Evolutionary conservation across 2,113 vertebrate species (phyloP).

Genomic region (Apodemus speciosus): DNA sequence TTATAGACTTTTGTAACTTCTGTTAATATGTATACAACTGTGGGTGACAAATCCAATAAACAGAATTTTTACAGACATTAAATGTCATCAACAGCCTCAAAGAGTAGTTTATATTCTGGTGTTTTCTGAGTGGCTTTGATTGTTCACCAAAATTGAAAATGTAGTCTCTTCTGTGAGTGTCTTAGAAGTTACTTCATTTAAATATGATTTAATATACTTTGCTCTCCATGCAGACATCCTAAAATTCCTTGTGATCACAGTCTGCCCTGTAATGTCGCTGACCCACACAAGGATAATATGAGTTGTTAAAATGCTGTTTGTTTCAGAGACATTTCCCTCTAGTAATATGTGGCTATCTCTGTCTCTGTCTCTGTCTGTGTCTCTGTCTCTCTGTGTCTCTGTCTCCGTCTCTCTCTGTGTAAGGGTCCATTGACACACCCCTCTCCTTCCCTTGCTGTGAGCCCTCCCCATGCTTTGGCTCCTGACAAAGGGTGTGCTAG

Average conservation of each 20-base stretch:
- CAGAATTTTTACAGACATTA: constrained; percentile 50
- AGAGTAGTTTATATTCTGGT: neutral
- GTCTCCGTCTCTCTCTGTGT: no score
- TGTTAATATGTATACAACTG: constrained; percentile 33
- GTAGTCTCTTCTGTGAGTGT: neutral
- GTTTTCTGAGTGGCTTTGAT: constrained; percentile 41
- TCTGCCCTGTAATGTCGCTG: neutral
- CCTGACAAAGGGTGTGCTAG: accelerated
- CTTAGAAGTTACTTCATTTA: constrained; percentile 28
- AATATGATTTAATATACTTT: constrained; percentile 1
- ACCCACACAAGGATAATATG: neutral
- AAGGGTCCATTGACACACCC: accelerated
- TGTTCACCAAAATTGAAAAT: constrained; percentile 40
- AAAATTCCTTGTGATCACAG: constrained; percentile 20
- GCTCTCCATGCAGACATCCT: neutral
- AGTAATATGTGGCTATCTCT: neutral
- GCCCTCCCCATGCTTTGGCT: accelerated
- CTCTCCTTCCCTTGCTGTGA: neutral
- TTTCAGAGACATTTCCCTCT: constrained; percentile 27
- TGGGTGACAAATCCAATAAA: constrained; percentile 53
- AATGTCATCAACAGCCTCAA: constrained; percentile 53
- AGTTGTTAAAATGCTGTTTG: neutral
- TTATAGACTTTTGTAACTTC: constrained; percentile 51
- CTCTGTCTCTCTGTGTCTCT: no score
- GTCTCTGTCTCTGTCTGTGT: no score